These are phyloP conservation scores for Drosophila oshimai DNA, from an alignment of 1,140 invertebrate genomes.

Conservation along the genomic window DNA sequence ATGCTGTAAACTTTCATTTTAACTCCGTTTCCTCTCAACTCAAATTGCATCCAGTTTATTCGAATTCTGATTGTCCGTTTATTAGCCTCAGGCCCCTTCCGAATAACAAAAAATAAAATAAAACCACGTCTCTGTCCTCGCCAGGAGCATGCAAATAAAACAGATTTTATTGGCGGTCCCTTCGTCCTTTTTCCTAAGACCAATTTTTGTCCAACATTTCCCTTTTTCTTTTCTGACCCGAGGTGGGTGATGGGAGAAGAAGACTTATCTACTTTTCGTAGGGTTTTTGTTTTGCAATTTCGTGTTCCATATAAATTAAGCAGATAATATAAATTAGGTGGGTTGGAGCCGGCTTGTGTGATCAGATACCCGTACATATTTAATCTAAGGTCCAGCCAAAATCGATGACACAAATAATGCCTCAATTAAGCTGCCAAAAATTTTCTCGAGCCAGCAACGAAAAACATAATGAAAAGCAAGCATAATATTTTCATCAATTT, in stretches of 20 bases:
- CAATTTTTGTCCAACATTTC: slow-evolving; percentile 51
- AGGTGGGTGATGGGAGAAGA: too few species aligned
- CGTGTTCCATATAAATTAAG: slow-evolving; percentile 64
- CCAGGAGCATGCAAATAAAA: slow-evolving; percentile 63
- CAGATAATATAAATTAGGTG: slow-evolving; percentile 71
- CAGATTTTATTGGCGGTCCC: slow-evolving; percentile 66
- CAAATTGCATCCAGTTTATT: slow-evolving; percentile 67
- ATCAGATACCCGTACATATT: slow-evolving; percentile 26
- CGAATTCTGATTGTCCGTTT: slow-evolving; percentile 63
- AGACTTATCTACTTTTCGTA: slow-evolving; percentile 15
- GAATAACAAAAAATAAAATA: slow-evolving; percentile 8
- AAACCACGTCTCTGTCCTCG: slow-evolving; percentile 42
- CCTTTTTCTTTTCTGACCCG: background rate
- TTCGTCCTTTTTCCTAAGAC: slow-evolving; percentile 46
- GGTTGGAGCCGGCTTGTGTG: slow-evolving; percentile 21
- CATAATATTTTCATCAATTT: slow-evolving; percentile 48
- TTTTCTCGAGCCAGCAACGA: slow-evolving; percentile 7
- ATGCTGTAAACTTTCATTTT: background rate
- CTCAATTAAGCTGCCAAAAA: slow-evolving; percentile 61
- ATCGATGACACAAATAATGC: slow-evolving; percentile 78
- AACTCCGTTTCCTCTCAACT: slow-evolving; percentile 1
- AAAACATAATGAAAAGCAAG: slow-evolving; percentile 67
- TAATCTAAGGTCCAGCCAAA: slow-evolving; percentile 11
- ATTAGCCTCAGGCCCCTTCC: slow-evolving; percentile 14
- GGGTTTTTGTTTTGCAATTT: slow-evolving; percentile 48